These are phyloP conservation scores for Calidris pugnax DNA, from an alignment of 2,113 vertebrate genomes.

Conservation along the genomic window DNA sequence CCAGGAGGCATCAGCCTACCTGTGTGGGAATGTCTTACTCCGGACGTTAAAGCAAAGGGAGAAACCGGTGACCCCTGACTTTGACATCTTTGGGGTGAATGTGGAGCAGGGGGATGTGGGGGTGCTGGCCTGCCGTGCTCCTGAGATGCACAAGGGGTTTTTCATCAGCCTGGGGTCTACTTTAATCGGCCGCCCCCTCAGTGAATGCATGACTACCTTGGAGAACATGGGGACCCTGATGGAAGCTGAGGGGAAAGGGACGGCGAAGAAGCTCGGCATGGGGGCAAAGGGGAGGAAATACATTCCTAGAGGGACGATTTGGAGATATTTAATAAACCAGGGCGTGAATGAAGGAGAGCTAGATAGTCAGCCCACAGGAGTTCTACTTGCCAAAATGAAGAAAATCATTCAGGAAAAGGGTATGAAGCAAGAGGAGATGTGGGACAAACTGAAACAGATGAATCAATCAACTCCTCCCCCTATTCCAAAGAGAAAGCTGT, in stretches of 20 bases:
- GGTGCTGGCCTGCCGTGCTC: slow-evolving; percentile 9
- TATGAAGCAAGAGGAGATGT: neutral
- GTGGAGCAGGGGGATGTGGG: slow-evolving; percentile 22
- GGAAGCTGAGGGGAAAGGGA: neutral
- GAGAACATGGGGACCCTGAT: slow-evolving; percentile 1
- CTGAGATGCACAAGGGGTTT: neutral
- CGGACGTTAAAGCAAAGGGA: slow-evolving; percentile 7
- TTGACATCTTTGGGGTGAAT: neutral
- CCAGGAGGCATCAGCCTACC: neutral
- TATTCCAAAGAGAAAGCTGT: neutral
- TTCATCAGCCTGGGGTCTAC: slow-evolving; percentile 31
- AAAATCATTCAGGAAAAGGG: slow-evolving; percentile 24
- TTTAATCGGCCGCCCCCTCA: neutral
- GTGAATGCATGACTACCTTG: neutral
- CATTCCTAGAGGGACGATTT: slow-evolving; percentile 18
- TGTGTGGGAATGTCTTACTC: slow-evolving; percentile 15
- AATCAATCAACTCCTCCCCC: neutral
- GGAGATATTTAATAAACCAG: slow-evolving; percentile 36
- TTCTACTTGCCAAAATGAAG: slow-evolving; percentile 21
- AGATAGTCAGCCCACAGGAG: slow-evolving; percentile 27
- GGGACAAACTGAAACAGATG: slow-evolving; percentile 18
- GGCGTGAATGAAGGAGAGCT: slow-evolving; percentile 6
- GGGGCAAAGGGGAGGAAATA: neutral
- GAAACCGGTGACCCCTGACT: neutral
- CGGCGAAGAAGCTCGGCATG: accelerated